Evolutionary conservation across 2,797 vertebrate species (phyloP).

Genomic region (Dendrocincla tyrannina): DNA sequence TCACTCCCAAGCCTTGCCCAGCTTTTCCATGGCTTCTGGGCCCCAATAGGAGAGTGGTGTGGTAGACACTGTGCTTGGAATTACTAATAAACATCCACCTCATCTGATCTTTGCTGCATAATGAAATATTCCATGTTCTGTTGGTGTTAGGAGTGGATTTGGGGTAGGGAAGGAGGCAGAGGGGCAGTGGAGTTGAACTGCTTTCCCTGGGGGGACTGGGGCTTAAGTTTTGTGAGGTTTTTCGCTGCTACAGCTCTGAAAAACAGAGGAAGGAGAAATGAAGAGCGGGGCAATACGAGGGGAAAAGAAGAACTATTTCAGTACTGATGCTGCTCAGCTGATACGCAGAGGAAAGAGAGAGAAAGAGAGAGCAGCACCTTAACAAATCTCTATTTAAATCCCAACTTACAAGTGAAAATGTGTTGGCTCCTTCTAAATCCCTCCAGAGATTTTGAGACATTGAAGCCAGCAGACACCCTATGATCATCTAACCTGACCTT

Average conservation of each 20-base stretch:
- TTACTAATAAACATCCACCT: background rate
- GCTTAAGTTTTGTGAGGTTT: background rate
- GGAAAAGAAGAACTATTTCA: background rate
- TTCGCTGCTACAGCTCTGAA: background rate
- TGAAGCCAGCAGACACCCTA: slow-evolving; percentile 42
- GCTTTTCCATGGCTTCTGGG: background rate
- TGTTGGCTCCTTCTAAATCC: slow-evolving; percentile 67
- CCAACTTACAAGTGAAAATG: slow-evolving; percentile 64
- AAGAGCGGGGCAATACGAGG: background rate
- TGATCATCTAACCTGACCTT: slow-evolving; percentile 54
- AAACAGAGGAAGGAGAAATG: background rate
- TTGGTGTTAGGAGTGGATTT: background rate
- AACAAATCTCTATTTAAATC: slow-evolving; percentile 29
- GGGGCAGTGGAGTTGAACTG: background rate
- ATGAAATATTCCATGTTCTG: background rate
- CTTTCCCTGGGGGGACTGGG: background rate
- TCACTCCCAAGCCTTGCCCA: background rate
- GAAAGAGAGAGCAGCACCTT: background rate
- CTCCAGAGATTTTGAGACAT: slow-evolving; percentile 28
- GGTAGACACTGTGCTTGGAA: background rate
- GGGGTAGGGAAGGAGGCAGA: background rate
- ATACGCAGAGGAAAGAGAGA: background rate
- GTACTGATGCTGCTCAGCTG: background rate
- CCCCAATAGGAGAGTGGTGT: background rate
- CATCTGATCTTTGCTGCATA: background rate